A percentile compares a stretch with the other conserved stretches of the same genome.
Evolutionary conservation across 2,888 invertebrate species (phyloP).

Genomic region (Dryadula phaetusa): DNA sequence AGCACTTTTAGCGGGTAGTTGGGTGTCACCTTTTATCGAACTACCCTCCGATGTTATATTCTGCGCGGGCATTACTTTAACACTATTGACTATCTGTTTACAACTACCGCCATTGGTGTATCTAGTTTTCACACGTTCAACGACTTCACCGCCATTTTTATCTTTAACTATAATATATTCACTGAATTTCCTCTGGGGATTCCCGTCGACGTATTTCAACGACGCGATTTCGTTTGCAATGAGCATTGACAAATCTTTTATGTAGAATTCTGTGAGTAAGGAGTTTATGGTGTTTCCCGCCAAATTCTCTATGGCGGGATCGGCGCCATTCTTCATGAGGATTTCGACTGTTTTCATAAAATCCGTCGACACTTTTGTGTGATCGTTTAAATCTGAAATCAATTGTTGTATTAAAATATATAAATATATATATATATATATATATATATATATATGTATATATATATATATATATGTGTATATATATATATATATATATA

Average conservation of each 20-base stretch:
- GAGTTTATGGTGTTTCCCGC: slow-evolving; percentile 71
- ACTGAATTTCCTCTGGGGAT: slow-evolving; percentile 43
- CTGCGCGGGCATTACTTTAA: background rate
- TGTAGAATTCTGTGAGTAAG: slow-evolving; percentile 70
- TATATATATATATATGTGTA: no score
- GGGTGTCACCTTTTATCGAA: background rate
- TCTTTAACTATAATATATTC: slow-evolving; percentile 59
- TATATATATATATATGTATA: no score
- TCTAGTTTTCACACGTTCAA: slow-evolving; percentile 39
- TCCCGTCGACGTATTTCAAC: slow-evolving; percentile 46
- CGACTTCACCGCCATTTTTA: slow-evolving; percentile 50
- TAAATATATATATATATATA: no score
- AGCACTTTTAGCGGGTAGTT: background rate
- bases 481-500: no score
- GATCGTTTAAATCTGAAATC: slow-evolving; percentile 66
- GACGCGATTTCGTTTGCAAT: slow-evolving; percentile 60
- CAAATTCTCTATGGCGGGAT: slow-evolving; percentile 72
- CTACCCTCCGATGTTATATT: background rate
- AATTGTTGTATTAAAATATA: no score
- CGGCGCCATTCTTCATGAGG: slow-evolving; percentile 70
- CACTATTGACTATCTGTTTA: slow-evolving; percentile 5
- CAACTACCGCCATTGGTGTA: slow-evolving; percentile 2
- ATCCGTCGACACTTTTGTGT: slow-evolving; percentile 57
- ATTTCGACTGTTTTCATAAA: slow-evolving; percentile 68
- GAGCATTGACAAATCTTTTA: slow-evolving; percentile 58